Base-by-base conservation (phyloP, 2,113 vertebrate species). In the Hippocampus comes region DNA sequence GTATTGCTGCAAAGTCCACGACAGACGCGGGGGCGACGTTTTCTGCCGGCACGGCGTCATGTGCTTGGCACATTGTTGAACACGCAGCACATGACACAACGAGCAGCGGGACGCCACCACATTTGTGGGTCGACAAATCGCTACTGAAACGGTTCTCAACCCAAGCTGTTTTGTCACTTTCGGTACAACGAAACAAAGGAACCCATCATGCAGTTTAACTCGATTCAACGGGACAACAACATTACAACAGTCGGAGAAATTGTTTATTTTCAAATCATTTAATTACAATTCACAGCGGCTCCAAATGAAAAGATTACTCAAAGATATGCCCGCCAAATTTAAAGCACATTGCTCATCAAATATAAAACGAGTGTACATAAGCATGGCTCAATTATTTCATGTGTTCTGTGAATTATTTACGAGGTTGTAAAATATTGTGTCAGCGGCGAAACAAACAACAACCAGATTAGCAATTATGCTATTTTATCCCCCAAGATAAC, bases 361-460 rank as follows among this genome's bases (percentile, higher is more conserved):
- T 69, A 71, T 68, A 38, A 25, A 27, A 57, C 23, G 17, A 17
- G 9, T 17, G 41, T 18, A n/a, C 42, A 17, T 48, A 56, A 72
- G 23, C 72, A n/a, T 57, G 23, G 42, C 20, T 71, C 73, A 69
- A 41, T 65, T 25, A 23, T 43, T 46, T n/a, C 4, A 43, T 25
- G 60, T 74, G 49, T 67, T 49, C 15, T 57, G 8, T 72, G 7
- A 77, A 60, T 74, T 56, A 71, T 76, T 71, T 59, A 71, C 41
- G 63, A 60, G 68, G 11, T 34, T 65, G 17, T 64, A 70, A 51
- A 57, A 48, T 67, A 67, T 68, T 63, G 48, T 68, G 27, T 38
- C 4, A 53, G 60, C 10, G 56, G 2, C 27, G 21, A 71, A 73
- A 21, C 14, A 57, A 51, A 30, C 12, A 23, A n/a, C n/a, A 56